Percentiles rank a stretch among this genome's conserved stretches.
phyloP scores from a whole-genome alignment of 2,113 vertebrate genomes.

The Cryptomyrus ogoouensis region DNA sequence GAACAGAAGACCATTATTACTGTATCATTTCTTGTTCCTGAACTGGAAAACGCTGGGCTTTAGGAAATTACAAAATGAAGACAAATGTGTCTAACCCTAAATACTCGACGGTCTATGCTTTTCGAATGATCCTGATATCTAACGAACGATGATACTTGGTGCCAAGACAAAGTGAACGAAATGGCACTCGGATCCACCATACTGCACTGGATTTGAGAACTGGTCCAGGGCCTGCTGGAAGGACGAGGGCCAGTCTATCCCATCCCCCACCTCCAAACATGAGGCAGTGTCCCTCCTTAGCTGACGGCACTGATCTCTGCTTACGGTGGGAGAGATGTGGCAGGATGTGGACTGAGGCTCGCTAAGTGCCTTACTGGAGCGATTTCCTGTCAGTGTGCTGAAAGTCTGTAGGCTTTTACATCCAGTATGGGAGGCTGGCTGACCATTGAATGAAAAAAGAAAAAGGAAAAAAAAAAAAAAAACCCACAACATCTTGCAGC shows the following conservation, averaged over 20 bases:
- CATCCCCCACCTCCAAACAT: neutral
- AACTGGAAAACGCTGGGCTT: neutral
- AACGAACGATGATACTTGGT: neutral
- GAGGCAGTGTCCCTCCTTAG: neutral
- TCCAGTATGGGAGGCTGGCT: conserved; percentile 15
- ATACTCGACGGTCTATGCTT: neutral
- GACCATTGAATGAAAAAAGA: neutral
- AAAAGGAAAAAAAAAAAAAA: neutral
- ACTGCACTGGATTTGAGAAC: conserved; percentile 2
- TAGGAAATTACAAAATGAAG: neutral
- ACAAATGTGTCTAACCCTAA: neutral
- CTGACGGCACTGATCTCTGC: neutral
- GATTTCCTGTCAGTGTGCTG: neutral
- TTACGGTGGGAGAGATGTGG: neutral
- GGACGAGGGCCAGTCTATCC: neutral
- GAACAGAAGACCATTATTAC: neutral
- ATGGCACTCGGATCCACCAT: neutral
- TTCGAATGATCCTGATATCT: conserved; percentile 5
- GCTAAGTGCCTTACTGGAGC: neutral
- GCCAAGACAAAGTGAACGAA: neutral
- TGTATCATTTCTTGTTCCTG: neutral
- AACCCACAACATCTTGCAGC: neutral
- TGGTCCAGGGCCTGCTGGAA: neutral
- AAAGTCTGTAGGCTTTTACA: neutral
- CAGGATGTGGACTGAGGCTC: neutral